phyloP scores from a whole-genome alignment of 2,888 invertebrate species.

The Isotomurus palustris region DNA sequence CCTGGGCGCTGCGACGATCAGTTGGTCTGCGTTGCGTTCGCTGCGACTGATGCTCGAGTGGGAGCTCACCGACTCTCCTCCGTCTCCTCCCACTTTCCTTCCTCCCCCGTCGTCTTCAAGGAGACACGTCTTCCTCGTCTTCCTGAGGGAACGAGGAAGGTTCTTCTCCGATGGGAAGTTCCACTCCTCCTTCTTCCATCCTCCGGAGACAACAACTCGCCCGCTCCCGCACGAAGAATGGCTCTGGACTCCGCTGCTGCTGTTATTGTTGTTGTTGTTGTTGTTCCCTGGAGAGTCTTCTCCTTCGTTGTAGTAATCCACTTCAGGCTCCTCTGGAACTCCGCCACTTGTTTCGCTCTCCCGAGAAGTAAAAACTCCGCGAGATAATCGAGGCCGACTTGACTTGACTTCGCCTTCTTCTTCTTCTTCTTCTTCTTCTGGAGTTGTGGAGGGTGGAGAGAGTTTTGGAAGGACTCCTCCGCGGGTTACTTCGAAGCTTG shows the following conservation, averaged over 20 bases:
- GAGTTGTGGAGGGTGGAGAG: conserved; percentile 16
- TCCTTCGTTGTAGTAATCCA: conserved; percentile 6
- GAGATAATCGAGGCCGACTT: conserved; percentile 3
- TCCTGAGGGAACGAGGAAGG: conserved; percentile 42
- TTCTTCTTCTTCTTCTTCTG: too few species aligned
- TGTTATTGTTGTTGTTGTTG: conserved; percentile 4
- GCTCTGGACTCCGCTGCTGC: neutral
- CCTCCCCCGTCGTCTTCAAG: conserved; percentile 33
- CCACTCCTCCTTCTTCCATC: conserved; percentile 41
- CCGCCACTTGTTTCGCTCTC: neutral
- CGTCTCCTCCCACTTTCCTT: conserved; percentile 7
- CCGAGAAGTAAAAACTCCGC: neutral
- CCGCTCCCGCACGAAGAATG: neutral
- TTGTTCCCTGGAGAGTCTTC: conserved; percentile 4
- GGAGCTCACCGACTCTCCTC: conserved; percentile 4
- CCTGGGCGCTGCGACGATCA: conserved; percentile 9
- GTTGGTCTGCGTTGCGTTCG: conserved; percentile 8
- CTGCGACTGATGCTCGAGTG: too few species aligned
- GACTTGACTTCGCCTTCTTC: too few species aligned
- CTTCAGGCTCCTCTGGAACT: conserved; percentile 3
- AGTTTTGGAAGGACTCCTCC: too few species aligned
- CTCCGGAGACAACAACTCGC: too few species aligned
- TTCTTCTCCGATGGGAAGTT: conserved; percentile 45
- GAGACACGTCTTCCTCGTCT: conserved; percentile 44
- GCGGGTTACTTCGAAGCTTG: conserved; percentile 30